Evolutionary conservation across 92 coral and sea anemone species (phyloP), one percentile per base, ranked within the genome.

Genomic region (Porites evermanni): DNA sequence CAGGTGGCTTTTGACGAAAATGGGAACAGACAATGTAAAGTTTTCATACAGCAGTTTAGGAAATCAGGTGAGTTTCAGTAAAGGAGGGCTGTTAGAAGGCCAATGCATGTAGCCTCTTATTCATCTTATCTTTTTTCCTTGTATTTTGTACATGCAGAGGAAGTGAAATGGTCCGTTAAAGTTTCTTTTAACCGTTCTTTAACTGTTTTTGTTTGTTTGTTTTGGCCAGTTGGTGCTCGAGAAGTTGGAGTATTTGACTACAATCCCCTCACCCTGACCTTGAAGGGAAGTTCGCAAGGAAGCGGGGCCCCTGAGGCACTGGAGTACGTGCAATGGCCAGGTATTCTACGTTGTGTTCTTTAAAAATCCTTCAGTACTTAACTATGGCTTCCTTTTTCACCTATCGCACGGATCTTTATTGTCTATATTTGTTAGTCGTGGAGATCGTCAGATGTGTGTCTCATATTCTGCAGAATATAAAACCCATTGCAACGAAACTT

Each of bases 1-100:
- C 77, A 81, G 70, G 84, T 91, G 14, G 61, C 91, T 26, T 91
- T 91, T 79, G 86, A 81, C 65, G 78, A 87, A 67, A 78, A 87
- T 83, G 94, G 94, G 17, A 87, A 91, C 64, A 64, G 94, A 20
- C 78, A 67, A 24, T 91, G 88, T 38, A 78, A 67, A 68, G 84
- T 85, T 17, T 85, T 75, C 61, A 76, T 85, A 60, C 76, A 70
- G 50, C 88, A 85, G 88, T 85, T 85, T 32, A 85, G 83, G 58
- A 76, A 67, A 67, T 68, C 79, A 17, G 56, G 88, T 85, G 23
- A 64, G 88, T 73, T 23, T 16, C 4, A 68, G 26, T 29, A 38
- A 77, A 32, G 32, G 11, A 32, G 61, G 53, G n/a, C 10, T 14
- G 19, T 47, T 29, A 26, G 53, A 3, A 9, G 10, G 20, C 70